A percentile compares a stretch with the other conserved stretches of the same genome.
Evolutionary conservation across 2,113 vertebrate genomes (phyloP).

Genomic region (Rhabdornis inornatus): DNA sequence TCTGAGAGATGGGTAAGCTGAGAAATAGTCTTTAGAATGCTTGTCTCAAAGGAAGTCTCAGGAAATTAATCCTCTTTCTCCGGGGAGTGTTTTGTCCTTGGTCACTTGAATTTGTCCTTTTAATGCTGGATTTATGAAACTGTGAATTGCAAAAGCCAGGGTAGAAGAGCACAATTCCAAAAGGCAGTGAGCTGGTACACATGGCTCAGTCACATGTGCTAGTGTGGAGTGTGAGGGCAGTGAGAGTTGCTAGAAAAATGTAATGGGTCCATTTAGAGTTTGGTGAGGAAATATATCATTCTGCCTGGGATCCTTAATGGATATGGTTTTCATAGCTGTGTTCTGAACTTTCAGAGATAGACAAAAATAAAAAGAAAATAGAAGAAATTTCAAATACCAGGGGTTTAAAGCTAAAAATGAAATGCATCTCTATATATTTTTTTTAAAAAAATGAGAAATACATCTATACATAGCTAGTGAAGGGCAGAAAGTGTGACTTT

Average conservation of each 20-base stretch:
- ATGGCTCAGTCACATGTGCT: accelerated
- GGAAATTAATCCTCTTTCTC: neutral
- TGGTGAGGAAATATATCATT: neutral
- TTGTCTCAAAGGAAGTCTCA: neutral
- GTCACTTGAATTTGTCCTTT: neutral
- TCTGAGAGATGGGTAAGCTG: neutral
- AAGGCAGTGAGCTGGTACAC: neutral
- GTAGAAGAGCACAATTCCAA: neutral
- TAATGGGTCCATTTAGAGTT: neutral
- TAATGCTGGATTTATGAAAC: neutral
- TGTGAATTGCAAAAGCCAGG: neutral
- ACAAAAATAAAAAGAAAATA: neutral
- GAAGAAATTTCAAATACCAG: neutral
- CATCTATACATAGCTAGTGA: neutral
- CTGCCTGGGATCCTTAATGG: neutral
- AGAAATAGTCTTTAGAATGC: neutral
- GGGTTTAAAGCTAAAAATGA: neutral
- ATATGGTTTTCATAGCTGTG: neutral
- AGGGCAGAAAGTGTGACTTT: neutral
- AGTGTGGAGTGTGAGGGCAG: neutral
- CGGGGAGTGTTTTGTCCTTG: neutral
- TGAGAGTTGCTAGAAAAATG: neutral
- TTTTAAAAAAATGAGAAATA: neutral
- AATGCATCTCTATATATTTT: neutral
- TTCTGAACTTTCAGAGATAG: neutral